Evolutionary conservation across 2,113 vertebrate genomes (phyloP), one percentile per base, ranked within the genome.

Genomic region (Rynchops niger): DNA sequence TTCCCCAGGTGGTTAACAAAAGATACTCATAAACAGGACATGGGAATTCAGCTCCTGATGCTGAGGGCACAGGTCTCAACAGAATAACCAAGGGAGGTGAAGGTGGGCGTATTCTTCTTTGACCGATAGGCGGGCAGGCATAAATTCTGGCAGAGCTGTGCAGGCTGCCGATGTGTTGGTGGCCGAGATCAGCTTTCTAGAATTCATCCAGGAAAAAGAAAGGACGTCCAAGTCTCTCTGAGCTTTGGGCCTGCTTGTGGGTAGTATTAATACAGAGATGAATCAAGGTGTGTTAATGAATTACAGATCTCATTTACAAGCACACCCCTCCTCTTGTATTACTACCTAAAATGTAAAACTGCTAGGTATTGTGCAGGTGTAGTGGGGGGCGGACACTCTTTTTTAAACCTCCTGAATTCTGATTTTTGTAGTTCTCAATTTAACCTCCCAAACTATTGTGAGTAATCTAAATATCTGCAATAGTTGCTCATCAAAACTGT

Each of bases 371-470:
- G 76, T 87, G 47, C 23, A 40, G 18, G 7, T 47, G 15, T 40
- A 55, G 18, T 25, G 12, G 10, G 13, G 45, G 21, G 7, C 0
- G 1, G n/a, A 43, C 10, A 10, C 20, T 45, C 13, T 50, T 56
- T 73, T 85, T 82, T 86, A 74, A 52, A 21, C 14, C 12, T 47
- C 9, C 13, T 52, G 27, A 9, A 19, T 74, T 92, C 55, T 67
- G 40, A 52, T 63, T 93, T 84, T 82, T 92, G 23, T 93, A 63
- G 34, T 15, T 61, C 22, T 90, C 34, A 43, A 23, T 82, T 74
- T 69, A 88, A n/a, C 30, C 23, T 95, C 47, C 20, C 14, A 71
- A 47, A 65, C 7, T 78, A 42, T 9, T 70, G 19, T 22, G 25
- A 78, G 26, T 62, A 50, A 61, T 63, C 38, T 56, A 89, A 55